These are phyloP conservation scores for Pogonocherus hispidulus DNA, from an alignment of 2,888 invertebrate genomes.

Conservation along the genomic window DNA sequence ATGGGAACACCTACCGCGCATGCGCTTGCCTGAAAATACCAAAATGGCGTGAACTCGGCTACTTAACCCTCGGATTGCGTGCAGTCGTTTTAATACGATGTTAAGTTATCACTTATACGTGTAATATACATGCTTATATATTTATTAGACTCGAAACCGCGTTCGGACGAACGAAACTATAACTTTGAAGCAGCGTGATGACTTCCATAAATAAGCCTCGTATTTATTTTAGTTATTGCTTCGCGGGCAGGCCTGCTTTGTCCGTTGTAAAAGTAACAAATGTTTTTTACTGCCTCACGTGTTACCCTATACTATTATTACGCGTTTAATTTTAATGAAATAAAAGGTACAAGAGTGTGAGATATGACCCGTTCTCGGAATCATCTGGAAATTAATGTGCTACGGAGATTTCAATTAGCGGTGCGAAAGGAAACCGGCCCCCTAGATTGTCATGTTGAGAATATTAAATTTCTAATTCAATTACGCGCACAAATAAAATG, in stretches of 20 bases:
- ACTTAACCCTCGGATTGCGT: constrained; percentile 65
- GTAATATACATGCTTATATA: constrained; percentile 67
- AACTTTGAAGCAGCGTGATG: constrained; percentile 53
- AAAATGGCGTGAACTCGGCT: constrained; percentile 62
- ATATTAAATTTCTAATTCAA: constrained; percentile 25
- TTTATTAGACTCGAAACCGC: constrained; percentile 62
- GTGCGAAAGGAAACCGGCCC: constrained; percentile 13
- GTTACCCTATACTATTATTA: constrained; percentile 21
- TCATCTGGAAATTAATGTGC: constrained; percentile 14
- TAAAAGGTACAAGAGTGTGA: constrained; percentile 26
- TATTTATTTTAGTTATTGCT: constrained; percentile 41
- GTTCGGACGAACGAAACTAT: constrained; percentile 51
- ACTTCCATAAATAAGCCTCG: constrained; percentile 48
- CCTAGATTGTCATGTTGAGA: neutral
- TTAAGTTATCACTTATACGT: constrained; percentile 68
- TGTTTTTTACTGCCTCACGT: constrained; percentile 31
- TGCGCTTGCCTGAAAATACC: constrained; percentile 52
- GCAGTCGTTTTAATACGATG: constrained; percentile 67
- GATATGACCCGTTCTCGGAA: constrained; percentile 20
- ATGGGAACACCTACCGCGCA: constrained; percentile 50
- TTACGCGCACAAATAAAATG: constrained; percentile 15
- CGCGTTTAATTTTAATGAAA: constrained; percentile 26
- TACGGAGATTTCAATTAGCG: constrained; percentile 10
- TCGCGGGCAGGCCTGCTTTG: constrained; percentile 3
- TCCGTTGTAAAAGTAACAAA: constrained; percentile 30